These are phyloP conservation scores for Lepidurus apus DNA, from an alignment of 1,140 invertebrate species.

Conservation along the genomic window DNA sequence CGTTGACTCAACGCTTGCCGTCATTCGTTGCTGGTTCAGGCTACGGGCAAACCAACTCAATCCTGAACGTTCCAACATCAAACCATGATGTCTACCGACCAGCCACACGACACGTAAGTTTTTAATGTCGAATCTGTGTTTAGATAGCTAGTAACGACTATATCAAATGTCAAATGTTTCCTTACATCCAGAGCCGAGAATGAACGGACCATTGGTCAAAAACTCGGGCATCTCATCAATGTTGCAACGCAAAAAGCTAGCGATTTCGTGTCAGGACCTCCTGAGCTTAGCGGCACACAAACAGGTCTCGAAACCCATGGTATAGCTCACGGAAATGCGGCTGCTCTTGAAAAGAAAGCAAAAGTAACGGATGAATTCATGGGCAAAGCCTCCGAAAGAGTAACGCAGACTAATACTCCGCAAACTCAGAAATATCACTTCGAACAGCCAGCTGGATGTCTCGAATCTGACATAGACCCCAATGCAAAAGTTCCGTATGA, in stretches of 20 bases:
- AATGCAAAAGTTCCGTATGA: not conserved
- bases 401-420: not conserved
- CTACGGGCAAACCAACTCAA: not conserved
- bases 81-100: not conserved
- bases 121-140: too few species aligned
- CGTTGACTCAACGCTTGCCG: not conserved
- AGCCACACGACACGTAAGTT: not conserved
- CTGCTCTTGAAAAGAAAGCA: not conserved
- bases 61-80: not conserved
- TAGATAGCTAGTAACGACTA: too few species aligned
- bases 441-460: not conserved
- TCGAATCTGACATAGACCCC: not conserved
- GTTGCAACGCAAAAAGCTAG: not conserved
- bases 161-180: not conserved
- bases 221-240: not conserved
- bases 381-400: not conserved
- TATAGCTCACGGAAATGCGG: not conserved
- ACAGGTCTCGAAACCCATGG: not conserved
- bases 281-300: not conserved
- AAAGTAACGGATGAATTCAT: not conserved
- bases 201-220: not conserved
- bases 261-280: not conserved
- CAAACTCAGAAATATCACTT: not conserved
- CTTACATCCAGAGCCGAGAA: not conserved
- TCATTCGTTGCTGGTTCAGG: not conserved